Percentiles rank a stretch among this genome's conserved stretches.
These are phyloP conservation scores for Heliconius erato DNA, from an alignment of 2,888 invertebrate genomes.

Conservation along the genomic window DNA sequence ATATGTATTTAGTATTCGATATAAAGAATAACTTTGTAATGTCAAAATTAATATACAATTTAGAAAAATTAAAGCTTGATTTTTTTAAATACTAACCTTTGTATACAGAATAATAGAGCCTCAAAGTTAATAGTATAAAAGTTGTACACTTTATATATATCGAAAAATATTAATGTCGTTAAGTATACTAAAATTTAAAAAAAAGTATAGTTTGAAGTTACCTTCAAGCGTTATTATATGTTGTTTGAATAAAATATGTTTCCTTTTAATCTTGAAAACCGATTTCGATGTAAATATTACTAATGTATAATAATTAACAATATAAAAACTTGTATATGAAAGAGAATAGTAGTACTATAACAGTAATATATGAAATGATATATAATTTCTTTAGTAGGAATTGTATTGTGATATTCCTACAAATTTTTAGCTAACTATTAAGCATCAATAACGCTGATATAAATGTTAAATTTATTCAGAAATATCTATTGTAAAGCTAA, in stretches of 20 bases:
- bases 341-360: background rate
- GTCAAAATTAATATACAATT: background rate
- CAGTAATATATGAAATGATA: background rate
- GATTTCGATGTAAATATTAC: too few relatives aligned
- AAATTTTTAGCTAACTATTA: too few relatives aligned
- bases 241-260: too few relatives aligned
- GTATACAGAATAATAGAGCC: background rate
- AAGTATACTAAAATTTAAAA: background rate
- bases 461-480: too few relatives aligned
- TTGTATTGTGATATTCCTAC: background rate
- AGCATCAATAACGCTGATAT: too few relatives aligned
- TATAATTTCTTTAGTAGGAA: background rate
- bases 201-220: background rate
- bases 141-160: background rate
- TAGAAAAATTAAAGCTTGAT: background rate
- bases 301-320: too few relatives aligned
- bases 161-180: background rate
- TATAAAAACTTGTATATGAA: too few relatives aligned
- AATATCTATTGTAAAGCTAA: too few relatives aligned
- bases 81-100: background rate
- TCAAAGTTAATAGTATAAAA: background rate
- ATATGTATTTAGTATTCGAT: background rate
- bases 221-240: background rate
- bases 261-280: too few relatives aligned
- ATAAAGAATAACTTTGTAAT: background rate